These are phyloP conservation scores for Hippocampus kuda DNA, from an alignment of 2,797 vertebrate genomes.

Conservation along the genomic window DNA sequence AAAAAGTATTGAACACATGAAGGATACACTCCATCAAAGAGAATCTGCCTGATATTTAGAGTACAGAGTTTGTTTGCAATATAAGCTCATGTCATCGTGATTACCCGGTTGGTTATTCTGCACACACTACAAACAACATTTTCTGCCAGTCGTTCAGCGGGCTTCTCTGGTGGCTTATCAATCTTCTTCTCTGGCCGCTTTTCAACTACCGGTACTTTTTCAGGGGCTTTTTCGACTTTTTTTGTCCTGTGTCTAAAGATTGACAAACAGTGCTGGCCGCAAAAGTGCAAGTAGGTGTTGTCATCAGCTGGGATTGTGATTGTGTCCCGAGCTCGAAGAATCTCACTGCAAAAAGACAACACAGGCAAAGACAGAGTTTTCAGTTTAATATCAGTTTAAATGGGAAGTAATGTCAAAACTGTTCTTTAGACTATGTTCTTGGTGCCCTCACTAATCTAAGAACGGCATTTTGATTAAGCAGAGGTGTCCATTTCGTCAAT, in stretches of 20 bases:
- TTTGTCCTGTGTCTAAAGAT: constrained; percentile 80
- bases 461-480: too few species aligned
- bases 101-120: constrained; percentile 80
- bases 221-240: constrained; percentile 35
- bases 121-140: constrained; percentile 82
- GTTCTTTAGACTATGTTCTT: too few species aligned
- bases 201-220: constrained; percentile 35
- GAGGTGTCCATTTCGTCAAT: too few species aligned
- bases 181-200: constrained; percentile 34
- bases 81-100: background rate
- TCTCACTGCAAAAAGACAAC: constrained; percentile 68
- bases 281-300: constrained; percentile 81
- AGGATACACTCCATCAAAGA: background rate
- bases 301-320: constrained; percentile 85
- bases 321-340: constrained; percentile 88
- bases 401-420: too few species aligned
- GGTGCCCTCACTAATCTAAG: too few species aligned
- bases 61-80: background rate
- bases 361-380: background rate
- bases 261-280: constrained; percentile 87
- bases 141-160: constrained; percentile 58
- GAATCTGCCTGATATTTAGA: too few species aligned
- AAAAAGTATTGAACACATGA: background rate
- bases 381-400: background rate
- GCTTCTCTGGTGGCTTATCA: constrained; percentile 49